These are phyloP conservation scores for Mycalesis mineus DNA, from an alignment of 2,888 invertebrate genomes.

Conservation along the genomic window DNA sequence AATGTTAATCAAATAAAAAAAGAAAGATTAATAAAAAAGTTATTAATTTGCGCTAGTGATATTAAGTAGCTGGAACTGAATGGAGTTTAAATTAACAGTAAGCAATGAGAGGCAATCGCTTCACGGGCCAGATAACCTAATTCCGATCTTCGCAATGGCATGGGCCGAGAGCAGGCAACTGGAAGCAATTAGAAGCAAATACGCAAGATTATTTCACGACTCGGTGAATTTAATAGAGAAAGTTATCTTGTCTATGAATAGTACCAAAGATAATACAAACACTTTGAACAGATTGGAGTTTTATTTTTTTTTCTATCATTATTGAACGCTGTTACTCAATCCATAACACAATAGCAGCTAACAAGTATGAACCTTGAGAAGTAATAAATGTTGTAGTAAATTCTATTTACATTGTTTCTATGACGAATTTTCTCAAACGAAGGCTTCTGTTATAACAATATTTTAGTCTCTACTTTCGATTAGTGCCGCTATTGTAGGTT, in stretches of 20 bases:
- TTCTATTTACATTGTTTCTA: background rate
- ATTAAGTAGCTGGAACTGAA: background rate
- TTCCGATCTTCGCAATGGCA: conserved; percentile 9
- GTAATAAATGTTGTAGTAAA: conserved; percentile 6
- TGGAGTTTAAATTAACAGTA: background rate
- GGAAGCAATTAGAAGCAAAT: conserved; percentile 28
- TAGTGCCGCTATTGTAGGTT: too few species aligned
- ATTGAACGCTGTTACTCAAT: conserved; percentile 6
- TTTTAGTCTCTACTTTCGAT: background rate
- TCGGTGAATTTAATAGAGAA: conserved; percentile 59
- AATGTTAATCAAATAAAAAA: background rate
- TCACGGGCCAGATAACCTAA: conserved; percentile 30
- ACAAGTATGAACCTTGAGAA: conserved; percentile 5
- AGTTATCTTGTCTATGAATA: conserved; percentile 33
- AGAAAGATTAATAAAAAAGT: too few species aligned
- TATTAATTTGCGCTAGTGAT: too few species aligned
- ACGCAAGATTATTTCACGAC: conserved; percentile 65
- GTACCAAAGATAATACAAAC: background rate
- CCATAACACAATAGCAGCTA: conserved; percentile 1
- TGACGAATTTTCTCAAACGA: conserved; percentile 9
- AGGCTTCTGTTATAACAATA: background rate
- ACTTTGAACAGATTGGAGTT: background rate
- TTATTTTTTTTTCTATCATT: background rate
- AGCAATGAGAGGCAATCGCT: conserved; percentile 24
- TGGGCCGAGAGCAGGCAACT: conserved; percentile 5